Base-by-base conservation (phyloP, 2,797 vertebrate species). In the Kryptolebias ocellatus region DNA sequence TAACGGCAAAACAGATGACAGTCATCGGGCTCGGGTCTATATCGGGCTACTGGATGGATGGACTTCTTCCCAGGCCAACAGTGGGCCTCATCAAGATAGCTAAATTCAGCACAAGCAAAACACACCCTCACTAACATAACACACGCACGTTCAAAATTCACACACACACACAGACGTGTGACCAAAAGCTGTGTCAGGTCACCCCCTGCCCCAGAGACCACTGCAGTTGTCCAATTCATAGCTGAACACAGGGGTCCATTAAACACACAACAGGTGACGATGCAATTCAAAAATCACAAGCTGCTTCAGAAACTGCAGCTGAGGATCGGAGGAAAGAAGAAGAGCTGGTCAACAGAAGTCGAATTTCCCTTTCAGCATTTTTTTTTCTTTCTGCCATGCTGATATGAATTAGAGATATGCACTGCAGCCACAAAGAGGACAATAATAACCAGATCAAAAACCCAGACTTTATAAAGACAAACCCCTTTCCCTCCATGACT, bases 151-250 rank as follows among this genome's bases (percentile, higher is more conserved):
- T 75, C 61, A 70, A 60, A 54, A 55, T 20, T 60, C 70, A 75
- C 10, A 57, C 54, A 6, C 31, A 62, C 57, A 83, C 63, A 53
- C 29, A 76, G 27, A 83, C 89, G 90, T 74, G 85, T 89, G 87
- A 91, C 83, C 68, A 81, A 87, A 86, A 83, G 86, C 85, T 87
- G 80, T 82, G 80, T 87, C 80, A 67, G 87, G 85, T 90, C 92
- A 88, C 73, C 81, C 72, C 4, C 78, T 75, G 81, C 85, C 83
- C 80, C 67, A 84, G 85, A 84, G 85, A 90, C 86, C 76, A 74
- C 67, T 85, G 90, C 93, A 93, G 92, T 92, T 93, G 92, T 93
- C 87, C 85, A 88, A 87, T 82, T 88, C 88, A 89, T 87, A 89
- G 85, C 85, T 67, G 76, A 72, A 83, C 81, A 81, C 63, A 70